These are phyloP conservation scores for Porites cylindrica DNA, from an alignment of 92 coral and sea anemone genomes.

Conservation along the genomic window DNA sequence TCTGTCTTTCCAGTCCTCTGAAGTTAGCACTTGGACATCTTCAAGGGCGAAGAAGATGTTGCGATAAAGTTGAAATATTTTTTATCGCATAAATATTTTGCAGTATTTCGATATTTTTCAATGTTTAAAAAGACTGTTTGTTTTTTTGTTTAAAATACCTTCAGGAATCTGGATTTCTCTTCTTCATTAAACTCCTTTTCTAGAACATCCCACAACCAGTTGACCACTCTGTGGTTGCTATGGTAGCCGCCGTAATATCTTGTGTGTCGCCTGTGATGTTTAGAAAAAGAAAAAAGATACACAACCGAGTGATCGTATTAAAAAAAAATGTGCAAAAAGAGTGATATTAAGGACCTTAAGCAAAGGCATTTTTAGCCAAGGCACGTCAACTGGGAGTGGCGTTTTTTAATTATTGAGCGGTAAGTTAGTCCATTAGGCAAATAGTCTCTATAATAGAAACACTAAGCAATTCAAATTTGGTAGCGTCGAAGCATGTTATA, in stretches of 20 bases:
- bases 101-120: no score
- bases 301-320: not conserved
- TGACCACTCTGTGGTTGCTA: constrained; percentile 90
- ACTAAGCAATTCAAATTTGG: not conserved
- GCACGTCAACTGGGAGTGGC: no score
- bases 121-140: not conserved
- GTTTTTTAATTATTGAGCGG: no score
- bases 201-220: constrained; percentile 96
- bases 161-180: constrained; percentile 92
- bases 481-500: not conserved
- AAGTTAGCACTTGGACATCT: no score
- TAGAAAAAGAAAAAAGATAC: not conserved
- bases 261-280: constrained; percentile 76
- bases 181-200: constrained; percentile 89
- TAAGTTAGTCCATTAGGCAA: no score
- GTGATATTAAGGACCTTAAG: no score
- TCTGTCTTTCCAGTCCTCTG: no score
- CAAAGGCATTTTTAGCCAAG: no score
- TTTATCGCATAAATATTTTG: no score
- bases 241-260: constrained; percentile 98
- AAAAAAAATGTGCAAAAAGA: no score
- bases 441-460: not conserved
- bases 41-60: no score
- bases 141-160: constrained; percentile 52
- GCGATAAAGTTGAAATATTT: no score